Percentiles rank a stretch among this genome's conserved stretches.
Conservation (phyloP, 2,888 invertebrate genomes). For the Thysanoteuthis rhombus region DNA sequence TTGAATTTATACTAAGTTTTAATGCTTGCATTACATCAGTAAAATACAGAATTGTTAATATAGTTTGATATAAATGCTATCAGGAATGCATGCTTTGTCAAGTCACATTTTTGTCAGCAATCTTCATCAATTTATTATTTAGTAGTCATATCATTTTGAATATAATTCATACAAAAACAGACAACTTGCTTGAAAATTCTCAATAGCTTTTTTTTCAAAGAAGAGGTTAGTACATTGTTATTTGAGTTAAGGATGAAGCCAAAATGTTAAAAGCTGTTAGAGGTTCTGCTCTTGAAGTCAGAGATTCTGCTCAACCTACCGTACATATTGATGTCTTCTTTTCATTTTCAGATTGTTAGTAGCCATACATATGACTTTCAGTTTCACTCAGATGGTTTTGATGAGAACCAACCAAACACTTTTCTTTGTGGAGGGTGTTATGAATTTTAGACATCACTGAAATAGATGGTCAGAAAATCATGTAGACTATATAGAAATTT, state of each 20-base stretch:
- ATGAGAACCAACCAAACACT: not conserved
- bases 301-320: not conserved
- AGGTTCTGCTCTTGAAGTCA: too few species aligned
- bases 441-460: not conserved
- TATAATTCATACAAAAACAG: not conserved
- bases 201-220: not conserved
- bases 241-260: not conserved
- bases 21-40: not conserved
- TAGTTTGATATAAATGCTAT: not conserved
- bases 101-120: not conserved
- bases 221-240: not conserved
- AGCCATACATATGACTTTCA: not conserved
- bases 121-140: not conserved
- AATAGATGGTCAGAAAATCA: slow-evolving; percentile 1
- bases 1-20: not conserved
- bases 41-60: not conserved
- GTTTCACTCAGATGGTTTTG: not conserved
- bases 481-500: not conserved
- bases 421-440: not conserved
- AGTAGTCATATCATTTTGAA: not conserved
- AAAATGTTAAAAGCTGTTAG: not conserved
- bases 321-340: not conserved
- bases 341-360: not conserved
- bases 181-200: not conserved
- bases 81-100: not conserved